Percentiles rank a stretch among this genome's conserved stretches.
These are phyloP conservation scores for Cynocephalus volans DNA, from an alignment of 2,113 vertebrate genomes.

Conservation along the genomic window DNA sequence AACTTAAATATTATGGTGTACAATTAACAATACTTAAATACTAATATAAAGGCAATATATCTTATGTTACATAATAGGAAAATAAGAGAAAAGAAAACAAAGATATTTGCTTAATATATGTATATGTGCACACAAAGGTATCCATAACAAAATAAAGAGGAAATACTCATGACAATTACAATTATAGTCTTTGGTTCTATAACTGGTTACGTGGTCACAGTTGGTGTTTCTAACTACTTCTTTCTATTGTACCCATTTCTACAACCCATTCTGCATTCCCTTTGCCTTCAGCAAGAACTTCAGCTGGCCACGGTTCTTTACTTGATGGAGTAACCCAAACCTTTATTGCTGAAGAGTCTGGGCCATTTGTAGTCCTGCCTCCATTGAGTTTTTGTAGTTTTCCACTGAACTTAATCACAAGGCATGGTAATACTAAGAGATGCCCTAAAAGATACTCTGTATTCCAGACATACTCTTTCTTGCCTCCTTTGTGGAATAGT, in stretches of 20 bases:
- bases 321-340: not conserved
- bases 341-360: not conserved
- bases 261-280: not conserved
- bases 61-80: not conserved
- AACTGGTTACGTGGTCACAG: not conserved
- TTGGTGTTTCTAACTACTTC: not conserved
- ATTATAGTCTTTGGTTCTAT: not conserved
- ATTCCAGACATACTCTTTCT: not conserved
- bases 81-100: not conserved
- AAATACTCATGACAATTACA: not conserved
- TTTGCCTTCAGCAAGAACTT: not conserved
- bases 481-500: not conserved
- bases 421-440: not conserved
- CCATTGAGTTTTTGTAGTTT: not conserved
- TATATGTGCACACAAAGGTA: not conserved
- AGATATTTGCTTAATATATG: not conserved
- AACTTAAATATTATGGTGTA: not conserved
- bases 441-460: not conserved
- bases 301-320: not conserved
- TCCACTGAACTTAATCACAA: not conserved
- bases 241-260: not conserved
- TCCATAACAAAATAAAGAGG: not conserved
- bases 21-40: not conserved
- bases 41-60: not conserved
- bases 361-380: not conserved